phyloP scores from a whole-genome alignment of 2,113 vertebrate genomes.

The Galemys pyrenaicus region DNA sequence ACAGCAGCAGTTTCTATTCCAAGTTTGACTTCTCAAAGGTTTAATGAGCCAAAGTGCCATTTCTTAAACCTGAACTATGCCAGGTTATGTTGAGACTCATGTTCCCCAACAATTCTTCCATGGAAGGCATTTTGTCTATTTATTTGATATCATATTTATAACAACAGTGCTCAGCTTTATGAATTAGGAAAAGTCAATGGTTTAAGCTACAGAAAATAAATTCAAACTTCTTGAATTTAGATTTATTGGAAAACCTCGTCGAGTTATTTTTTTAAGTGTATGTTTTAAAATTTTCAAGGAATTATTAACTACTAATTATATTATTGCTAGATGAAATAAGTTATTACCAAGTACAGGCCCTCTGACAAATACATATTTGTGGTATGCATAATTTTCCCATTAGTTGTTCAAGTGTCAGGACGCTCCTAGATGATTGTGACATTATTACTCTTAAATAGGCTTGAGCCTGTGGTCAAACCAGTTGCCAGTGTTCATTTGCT shows the following conservation, averaged over 20 bases:
- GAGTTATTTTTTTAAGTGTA: neutral
- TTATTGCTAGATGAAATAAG: slow-evolving; percentile 44
- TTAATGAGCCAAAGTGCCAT: neutral
- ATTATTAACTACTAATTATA: slow-evolving; percentile 50
- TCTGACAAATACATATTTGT: slow-evolving; percentile 26
- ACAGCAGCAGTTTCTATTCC: neutral
- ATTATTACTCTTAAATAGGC: slow-evolving; percentile 22
- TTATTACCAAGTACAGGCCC: slow-evolving; percentile 19
- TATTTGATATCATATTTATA: neutral
- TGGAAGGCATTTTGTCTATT: neutral
- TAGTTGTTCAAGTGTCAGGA: slow-evolving; percentile 23
- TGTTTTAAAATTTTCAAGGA: slow-evolving; percentile 24
- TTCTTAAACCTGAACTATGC: neutral
- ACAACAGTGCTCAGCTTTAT: slow-evolving; percentile 20
- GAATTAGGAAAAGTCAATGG: neutral
- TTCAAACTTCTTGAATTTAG: slow-evolving; percentile 9
- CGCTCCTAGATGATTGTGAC: neutral
- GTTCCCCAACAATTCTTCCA: neutral
- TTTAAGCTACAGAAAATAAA: slow-evolving; percentile 53
- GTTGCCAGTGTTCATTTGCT: neutral
- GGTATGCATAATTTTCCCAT: slow-evolving; percentile 51
- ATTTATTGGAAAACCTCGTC: slow-evolving; percentile 23
- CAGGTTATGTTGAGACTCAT: neutral
- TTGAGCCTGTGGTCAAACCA: slow-evolving; percentile 7
- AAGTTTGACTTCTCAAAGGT: neutral